Base-by-base conservation (phyloP, 2,113 vertebrate species). In the Ochotona princeps region DNA sequence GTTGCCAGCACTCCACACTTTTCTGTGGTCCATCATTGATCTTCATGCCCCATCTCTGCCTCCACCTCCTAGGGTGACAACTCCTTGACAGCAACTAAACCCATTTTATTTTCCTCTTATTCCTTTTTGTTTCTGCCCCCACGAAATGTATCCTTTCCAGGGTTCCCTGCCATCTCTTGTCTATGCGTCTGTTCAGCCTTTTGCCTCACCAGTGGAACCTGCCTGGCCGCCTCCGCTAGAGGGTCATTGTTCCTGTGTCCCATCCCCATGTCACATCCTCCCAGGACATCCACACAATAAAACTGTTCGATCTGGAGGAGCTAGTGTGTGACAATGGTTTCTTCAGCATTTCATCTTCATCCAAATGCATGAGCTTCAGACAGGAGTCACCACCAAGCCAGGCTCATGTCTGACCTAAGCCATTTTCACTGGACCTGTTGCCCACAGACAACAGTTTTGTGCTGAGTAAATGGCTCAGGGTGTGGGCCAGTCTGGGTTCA, bases 91-190 rank as follows among this genome's bases (percentile, higher is more conserved):
- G 17, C 54, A 54, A 54, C 54, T 54, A 12, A 54, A 17, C 54
- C 54, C 11, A 17, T 17, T 54, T 17, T 54, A 54, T 54, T 17
- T 54, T 54, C 54, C 54, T 54, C 17, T 12, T 54, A 12, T 12
- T 54, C 17, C 54, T 8, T 54, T 54, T 54, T 54, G 54, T 54
- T 3, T 18, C 63, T 21, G 49, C 32, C 8, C 12, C n/a, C 14
- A 7, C 7, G 11, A 25, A 51, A 38, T 30, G 2, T 8, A 7
- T 38, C 23, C 47, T 2, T 4, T 20, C 44, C 63, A 7, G 61
- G 20, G 65, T 8, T 35, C 20, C 18, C 54, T 8, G 1, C 2
- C 8, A 2, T 1, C 38, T 25, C 1, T 0, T 4, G 25, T 63
- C 6, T 18, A 14, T 51, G 47, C 26, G 7, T 15, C 54, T 3